A percentile compares a stretch with the other conserved stretches of the same genome.
Conservation (phyloP, 2,113 vertebrate genomes). For the Vulpes lagopus region DNA sequence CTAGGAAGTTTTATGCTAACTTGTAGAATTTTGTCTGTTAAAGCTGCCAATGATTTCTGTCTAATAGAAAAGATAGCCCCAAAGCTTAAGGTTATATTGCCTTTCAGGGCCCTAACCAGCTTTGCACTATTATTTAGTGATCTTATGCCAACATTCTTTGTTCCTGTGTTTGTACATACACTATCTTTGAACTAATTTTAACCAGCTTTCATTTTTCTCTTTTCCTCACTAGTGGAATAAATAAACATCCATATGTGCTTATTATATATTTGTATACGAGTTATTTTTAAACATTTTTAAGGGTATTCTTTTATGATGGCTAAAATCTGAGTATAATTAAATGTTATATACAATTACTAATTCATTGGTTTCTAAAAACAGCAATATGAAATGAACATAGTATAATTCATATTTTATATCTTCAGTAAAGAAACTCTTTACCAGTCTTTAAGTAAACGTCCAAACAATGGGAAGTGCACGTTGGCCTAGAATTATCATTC, state of each 20-base stretch:
- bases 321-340: conserved; percentile 35
- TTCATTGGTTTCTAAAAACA: conserved; percentile 30
- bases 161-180: not conserved
- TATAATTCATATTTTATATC: not conserved
- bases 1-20: not conserved
- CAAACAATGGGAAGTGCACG: not conserved
- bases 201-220: not conserved
- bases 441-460: not conserved
- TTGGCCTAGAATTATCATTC: not conserved
- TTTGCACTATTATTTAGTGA: not conserved
- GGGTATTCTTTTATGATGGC: not conserved
- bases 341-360: not conserved
- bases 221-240: not conserved
- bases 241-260: not conserved
- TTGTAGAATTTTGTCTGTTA: not conserved
- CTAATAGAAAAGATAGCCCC: not conserved
- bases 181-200: not conserved
- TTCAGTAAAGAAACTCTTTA: not conserved
- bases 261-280: not conserved
- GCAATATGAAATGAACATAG: not conserved
- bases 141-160: not conserved
- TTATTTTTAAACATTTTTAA: conserved; percentile 39
- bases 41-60: not conserved
- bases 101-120: not conserved
- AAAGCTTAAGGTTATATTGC: not conserved